Conservation (phyloP, 2,888 invertebrate genomes). For the Agrilus cyanescens region DNA sequence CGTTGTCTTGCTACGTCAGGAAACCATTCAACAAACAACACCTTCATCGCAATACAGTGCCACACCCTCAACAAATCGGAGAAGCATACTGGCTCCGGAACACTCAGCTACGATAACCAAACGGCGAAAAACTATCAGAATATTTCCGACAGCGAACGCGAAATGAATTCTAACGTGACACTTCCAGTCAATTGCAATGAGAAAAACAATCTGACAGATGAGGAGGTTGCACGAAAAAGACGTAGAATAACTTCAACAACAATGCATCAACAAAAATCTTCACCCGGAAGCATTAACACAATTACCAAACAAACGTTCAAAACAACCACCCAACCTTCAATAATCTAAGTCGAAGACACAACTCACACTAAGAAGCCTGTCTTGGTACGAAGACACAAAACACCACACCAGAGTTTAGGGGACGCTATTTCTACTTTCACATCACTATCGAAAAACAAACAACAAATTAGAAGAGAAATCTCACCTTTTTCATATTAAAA, state of each 20-base stretch:
- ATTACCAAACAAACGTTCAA: conserved; percentile 20
- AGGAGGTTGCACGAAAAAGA: conserved; percentile 32
- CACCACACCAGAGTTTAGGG: conserved; percentile 33
- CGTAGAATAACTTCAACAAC: conserved; percentile 31
- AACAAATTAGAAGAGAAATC: conserved; percentile 31
- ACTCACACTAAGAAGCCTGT: conserved; percentile 22
- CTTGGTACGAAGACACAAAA: conserved; percentile 23
- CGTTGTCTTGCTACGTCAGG: conserved; percentile 35
- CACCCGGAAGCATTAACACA: conserved; percentile 17
- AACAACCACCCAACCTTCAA: conserved; percentile 29
- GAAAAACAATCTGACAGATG: conserved; percentile 30
- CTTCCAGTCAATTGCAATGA: conserved; percentile 11
- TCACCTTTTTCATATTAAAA: no score
- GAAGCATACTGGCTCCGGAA: conserved; percentile 10
- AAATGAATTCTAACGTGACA: neutral
- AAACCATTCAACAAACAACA: conserved; percentile 30
- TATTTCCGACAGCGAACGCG: conserved; percentile 23
- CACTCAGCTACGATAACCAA: conserved; percentile 15
- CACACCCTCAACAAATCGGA: conserved; percentile 25
- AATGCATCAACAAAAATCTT: conserved; percentile 18
- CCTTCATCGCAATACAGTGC: conserved; percentile 31
- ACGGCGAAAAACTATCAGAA: conserved; percentile 33
- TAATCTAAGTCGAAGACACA: conserved; percentile 37
- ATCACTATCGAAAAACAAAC: conserved; percentile 19
- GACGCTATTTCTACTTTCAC: conserved; percentile 14